Evolutionary conservation across 2,888 invertebrate genomes (phyloP).

Genomic region (Drosophila demipolita): DNA sequence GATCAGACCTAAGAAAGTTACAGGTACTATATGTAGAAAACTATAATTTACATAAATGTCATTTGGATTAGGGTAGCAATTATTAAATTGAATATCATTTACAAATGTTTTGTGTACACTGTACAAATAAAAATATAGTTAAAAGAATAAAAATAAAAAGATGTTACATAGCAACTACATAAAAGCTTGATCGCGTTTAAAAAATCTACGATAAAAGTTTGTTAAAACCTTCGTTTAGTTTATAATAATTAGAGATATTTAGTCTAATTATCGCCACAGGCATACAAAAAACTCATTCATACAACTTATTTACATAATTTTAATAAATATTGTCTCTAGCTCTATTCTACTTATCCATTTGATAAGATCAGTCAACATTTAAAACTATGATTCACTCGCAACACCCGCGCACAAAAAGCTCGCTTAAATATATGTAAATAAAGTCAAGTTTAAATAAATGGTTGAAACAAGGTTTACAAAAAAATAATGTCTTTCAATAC

Average conservation of each 20-base stretch:
- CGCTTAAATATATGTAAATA: slow-evolving; percentile 65
- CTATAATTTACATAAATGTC: slow-evolving; percentile 49
- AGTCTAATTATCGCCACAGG: slow-evolving; percentile 40
- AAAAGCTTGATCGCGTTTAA: slow-evolving; percentile 51
- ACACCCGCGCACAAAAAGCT: slow-evolving; percentile 44
- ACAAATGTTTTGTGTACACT: slow-evolving; percentile 54
- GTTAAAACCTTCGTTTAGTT: slow-evolving; percentile 42
- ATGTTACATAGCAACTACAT: slow-evolving; percentile 67
- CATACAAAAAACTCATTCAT: slow-evolving; percentile 49
- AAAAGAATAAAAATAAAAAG: slow-evolving; percentile 39
- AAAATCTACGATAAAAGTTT: slow-evolving; percentile 62
- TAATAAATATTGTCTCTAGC: slow-evolving; percentile 46
- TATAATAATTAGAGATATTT: slow-evolving; percentile 36
- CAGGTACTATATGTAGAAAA: slow-evolving; percentile 45
- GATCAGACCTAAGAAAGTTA: slow-evolving; percentile 52
- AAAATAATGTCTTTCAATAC: slow-evolving; percentile 61
- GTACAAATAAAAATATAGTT: slow-evolving; percentile 58
- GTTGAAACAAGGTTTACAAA: slow-evolving; percentile 59
- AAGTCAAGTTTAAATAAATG: slow-evolving; percentile 64
- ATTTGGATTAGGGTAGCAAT: slow-evolving; percentile 47
- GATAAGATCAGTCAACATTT: slow-evolving; percentile 57
- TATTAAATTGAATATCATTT: slow-evolving; percentile 48
- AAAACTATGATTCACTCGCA: slow-evolving; percentile 40
- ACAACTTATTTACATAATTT: slow-evolving; percentile 61
- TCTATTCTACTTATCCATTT: slow-evolving; percentile 43